Base-by-base conservation (phyloP, 2,797 vertebrate species). In the Chelmon rostratus region DNA sequence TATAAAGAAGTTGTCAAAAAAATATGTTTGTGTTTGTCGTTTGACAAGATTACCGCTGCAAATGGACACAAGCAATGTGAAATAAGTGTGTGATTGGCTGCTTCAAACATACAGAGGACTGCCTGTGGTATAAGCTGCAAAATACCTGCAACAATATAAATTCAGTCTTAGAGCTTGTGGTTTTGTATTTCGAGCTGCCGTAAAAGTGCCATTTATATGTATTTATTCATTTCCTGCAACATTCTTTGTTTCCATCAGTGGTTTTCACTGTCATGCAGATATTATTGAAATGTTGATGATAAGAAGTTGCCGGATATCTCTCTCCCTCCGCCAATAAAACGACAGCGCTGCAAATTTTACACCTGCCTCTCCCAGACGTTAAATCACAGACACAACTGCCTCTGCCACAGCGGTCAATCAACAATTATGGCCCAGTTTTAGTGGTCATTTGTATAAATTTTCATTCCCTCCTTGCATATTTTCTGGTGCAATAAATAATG, bases 201-300 rank as follows among this genome's bases (percentile, higher is more conserved):
- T 56, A 58, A 77, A 44, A 75, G 74, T 64, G 63, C 53, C 73
- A 31, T 74, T 77, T 53, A 81, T 65, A 47, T 74, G 40, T 58
- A 53, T 75, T 83, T 69, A 54, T 78, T 79, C 44, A 78, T 79
- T 68, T 66, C 28, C 71, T 38, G 28, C 72, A 53, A n/a, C 44
- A 18, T 62, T 23, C 56, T 67, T 53, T 35, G 53, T 54, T 63
- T 64, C 63, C 33, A 15, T 82, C 47, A 68, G 58, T n/a, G 18
- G 23, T 40, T 74, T 64, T 70, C 65, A 56, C 57, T 78, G 49
- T 61, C 66, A 7, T 37, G 49, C 23, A 31, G 53, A 59, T 78
- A 28, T 76, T n/a, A 37, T 37, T 1, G 2, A 42, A 53, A 64
- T 59, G 19, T 42, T 25, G 37, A 61, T 19, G 44, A 72, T 25